Evolutionary conservation across 2,888 invertebrate species (phyloP).

Genomic region (Lithophane semibrunnea): DNA sequence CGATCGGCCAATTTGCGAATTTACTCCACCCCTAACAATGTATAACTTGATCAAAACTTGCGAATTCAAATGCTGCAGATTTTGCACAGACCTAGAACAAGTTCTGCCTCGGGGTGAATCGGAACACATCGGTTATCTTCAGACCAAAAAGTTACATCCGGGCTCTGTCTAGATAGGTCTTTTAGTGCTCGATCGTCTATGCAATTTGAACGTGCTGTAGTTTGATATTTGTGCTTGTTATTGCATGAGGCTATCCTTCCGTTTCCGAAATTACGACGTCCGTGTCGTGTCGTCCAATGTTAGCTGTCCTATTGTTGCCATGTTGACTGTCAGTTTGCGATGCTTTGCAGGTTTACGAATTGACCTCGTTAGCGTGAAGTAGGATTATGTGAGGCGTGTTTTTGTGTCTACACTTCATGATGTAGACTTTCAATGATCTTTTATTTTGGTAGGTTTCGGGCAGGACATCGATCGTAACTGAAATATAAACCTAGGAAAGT

Average conservation of each 20-base stretch:
- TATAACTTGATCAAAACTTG: conserved; percentile 36
- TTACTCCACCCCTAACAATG: conserved; percentile 6
- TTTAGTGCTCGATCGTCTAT: conserved; percentile 28
- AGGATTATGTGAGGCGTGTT: not conserved
- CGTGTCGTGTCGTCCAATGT: conserved; percentile 8
- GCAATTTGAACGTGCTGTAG: conserved; percentile 22
- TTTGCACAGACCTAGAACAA: not conserved
- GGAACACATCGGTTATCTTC: conserved; percentile 47
- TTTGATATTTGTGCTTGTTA: conserved; percentile 34
- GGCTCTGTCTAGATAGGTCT: conserved; percentile 30
- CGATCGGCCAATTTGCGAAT: conserved; percentile 22
- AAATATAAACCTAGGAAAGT: not conserved
- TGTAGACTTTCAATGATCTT: not conserved
- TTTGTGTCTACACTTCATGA: not conserved
- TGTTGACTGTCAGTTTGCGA: conserved; percentile 10
- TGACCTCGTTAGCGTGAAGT: conserved; percentile 16
- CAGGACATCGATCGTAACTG: not conserved
- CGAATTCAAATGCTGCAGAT: conserved; percentile 27
- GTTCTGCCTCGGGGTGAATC: conserved; percentile 19
- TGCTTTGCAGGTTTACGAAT: not conserved
- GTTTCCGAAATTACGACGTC: conserved; percentile 23
- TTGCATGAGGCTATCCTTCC: conserved; percentile 20
- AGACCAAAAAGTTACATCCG: conserved; percentile 19
- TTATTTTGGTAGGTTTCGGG: not conserved
- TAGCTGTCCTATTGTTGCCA: not conserved